Conservation (phyloP, 2,888 invertebrate genomes). For the Nemotelus pantherinus region DNA sequence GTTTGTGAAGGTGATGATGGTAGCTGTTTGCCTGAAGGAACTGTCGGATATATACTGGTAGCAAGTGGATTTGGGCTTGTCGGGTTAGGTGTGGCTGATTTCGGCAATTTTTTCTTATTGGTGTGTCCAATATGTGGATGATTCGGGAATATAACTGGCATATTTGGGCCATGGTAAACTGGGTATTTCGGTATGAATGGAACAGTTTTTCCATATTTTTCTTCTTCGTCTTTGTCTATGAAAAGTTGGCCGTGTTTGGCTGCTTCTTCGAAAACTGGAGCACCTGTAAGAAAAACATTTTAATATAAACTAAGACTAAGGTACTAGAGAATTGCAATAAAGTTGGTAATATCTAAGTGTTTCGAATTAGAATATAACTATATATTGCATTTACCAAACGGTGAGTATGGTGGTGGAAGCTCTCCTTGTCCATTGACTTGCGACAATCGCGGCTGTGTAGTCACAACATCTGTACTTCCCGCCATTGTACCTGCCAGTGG, state of each 20-base stretch:
- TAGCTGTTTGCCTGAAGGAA: conserved; percentile 9
- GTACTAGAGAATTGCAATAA: not conserved
- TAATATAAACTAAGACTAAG: not conserved
- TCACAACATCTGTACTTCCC: conserved; percentile 28
- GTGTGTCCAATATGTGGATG: conserved; percentile 8
- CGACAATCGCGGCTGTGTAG: conserved; percentile 36
- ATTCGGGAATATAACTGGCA: not conserved
- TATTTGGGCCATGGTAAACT: conserved; percentile 57
- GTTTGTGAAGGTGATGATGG: not conserved
- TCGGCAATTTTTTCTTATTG: conserved; percentile 8
- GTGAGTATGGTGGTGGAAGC: conserved; percentile 63
- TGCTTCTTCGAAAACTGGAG: conserved; percentile 64
- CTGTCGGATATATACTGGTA: not conserved
- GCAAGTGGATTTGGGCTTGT: not conserved
- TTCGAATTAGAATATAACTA: not conserved
- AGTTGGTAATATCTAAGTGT: not conserved
- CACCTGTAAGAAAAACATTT: conserved; percentile 55
- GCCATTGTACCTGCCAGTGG: conserved; percentile 64
- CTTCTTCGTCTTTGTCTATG: conserved; percentile 61
- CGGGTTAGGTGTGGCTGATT: not conserved
- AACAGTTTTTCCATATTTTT: conserved; percentile 59
- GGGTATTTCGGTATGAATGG: conserved; percentile 63
- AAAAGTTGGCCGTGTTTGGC: conserved; percentile 57
- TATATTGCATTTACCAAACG: conserved; percentile 42
- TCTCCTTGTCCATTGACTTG: conserved; percentile 52